These are phyloP conservation scores for Ypsolopha scabrella DNA, from an alignment of 2,888 invertebrate genomes.

Conservation along the genomic window DNA sequence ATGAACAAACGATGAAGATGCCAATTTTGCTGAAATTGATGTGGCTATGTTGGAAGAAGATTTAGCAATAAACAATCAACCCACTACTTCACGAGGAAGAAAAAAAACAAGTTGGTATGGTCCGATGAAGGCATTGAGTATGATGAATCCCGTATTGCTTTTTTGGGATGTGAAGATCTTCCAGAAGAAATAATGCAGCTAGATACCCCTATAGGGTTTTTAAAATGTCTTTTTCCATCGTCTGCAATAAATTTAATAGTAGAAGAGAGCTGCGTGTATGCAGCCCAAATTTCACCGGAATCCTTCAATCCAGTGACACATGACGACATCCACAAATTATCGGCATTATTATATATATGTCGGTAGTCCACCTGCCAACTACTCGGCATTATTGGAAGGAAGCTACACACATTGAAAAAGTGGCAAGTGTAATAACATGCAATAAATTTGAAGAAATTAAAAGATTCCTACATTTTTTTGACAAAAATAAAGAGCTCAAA, in stretches of 20 bases:
- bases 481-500: conserved; percentile 6
- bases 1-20: too few species aligned
- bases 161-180: conserved; percentile 10
- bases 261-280: conserved; percentile 9
- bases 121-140: not conserved
- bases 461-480: conserved; percentile 12
- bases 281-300: conserved; percentile 9
- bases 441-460: conserved; percentile 16
- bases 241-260: conserved; percentile 9
- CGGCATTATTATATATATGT: conserved; percentile 15
- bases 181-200: conserved; percentile 10
- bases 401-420: conserved; percentile 12
- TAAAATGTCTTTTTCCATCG: conserved; percentile 12
- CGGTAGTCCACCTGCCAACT: conserved; percentile 14
- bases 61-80: not conserved
- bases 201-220: conserved; percentile 11
- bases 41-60: too few species aligned
- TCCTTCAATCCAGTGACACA: not conserved
- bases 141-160: conserved; percentile 1
- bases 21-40: too few species aligned
- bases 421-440: conserved; percentile 11
- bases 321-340: conserved; percentile 12
- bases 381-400: conserved; percentile 16
- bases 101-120: not conserved
- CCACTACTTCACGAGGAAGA: not conserved